These are phyloP conservation scores for Frankliniella intonsa DNA, from an alignment of 2,888 invertebrate species.

Conservation along the genomic window DNA sequence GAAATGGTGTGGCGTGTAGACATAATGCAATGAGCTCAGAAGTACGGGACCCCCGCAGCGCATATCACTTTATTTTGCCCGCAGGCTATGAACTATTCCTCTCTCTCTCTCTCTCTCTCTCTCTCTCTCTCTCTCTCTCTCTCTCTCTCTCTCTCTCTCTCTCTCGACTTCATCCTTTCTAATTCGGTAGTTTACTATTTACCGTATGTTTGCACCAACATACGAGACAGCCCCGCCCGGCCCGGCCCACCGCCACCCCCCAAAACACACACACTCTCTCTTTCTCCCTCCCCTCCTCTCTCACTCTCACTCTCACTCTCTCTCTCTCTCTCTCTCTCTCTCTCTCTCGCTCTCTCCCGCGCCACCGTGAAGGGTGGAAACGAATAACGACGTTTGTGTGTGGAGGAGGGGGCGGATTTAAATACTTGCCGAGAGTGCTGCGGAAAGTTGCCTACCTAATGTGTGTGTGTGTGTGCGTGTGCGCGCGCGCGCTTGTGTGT, in stretches of 20 bases:
- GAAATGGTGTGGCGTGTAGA: too few relatives aligned
- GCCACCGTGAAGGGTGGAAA: too few relatives aligned
- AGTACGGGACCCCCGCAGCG: too few relatives aligned
- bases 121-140: neutral
- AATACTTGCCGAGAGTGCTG: slow-evolving; percentile 10
- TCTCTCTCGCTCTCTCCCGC: too few relatives aligned
- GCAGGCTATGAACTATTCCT: too few relatives aligned
- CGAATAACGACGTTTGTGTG: neutral
- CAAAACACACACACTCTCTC: too few relatives aligned
- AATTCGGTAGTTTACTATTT: slow-evolving; percentile 20
- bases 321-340: too few relatives aligned
- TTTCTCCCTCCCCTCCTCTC: too few relatives aligned
- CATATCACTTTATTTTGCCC: too few relatives aligned
- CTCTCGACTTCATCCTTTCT: neutral
- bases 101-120: neutral
- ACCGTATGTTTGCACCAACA: slow-evolving; percentile 10
- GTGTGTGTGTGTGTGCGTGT: neutral
- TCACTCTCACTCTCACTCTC: too few relatives aligned
- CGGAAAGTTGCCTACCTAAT: neutral
- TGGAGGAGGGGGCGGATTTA: neutral
- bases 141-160: neutral
- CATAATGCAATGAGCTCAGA: too few relatives aligned
- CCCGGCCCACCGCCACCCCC: too few relatives aligned
- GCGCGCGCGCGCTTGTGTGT: neutral
- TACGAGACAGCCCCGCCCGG: neutral